Evolutionary conservation across 2,113 vertebrate genomes (phyloP).

Genomic region (Ciconia boyciana): DNA sequence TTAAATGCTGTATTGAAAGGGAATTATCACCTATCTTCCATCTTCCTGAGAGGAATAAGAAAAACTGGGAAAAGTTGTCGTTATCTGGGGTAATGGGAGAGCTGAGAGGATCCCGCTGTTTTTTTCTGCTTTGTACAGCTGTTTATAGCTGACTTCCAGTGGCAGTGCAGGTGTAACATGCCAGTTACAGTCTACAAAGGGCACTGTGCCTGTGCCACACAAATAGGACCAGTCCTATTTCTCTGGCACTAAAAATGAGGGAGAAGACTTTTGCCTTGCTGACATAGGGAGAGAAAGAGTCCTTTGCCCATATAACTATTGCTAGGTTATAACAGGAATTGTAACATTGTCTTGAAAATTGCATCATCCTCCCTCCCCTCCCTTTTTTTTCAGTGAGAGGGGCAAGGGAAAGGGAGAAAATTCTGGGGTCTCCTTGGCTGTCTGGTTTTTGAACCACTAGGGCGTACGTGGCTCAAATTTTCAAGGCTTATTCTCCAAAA

Average conservation of each 20-base stretch:
- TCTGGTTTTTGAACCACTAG: not conserved
- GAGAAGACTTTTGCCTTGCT: not conserved
- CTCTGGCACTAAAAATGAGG: not conserved
- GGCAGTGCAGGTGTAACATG: not conserved
- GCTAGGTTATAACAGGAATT: too few relatives aligned
- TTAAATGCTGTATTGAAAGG: not conserved
- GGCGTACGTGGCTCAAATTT: not conserved
- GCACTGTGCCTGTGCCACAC: not conserved
- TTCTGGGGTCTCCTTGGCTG: not conserved
- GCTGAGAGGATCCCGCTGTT: not conserved
- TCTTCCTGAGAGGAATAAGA: not conserved
- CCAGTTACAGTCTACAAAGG: not conserved
- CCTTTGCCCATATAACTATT: not conserved
- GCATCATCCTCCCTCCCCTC: rapidly evolving
- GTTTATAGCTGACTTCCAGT: not conserved
- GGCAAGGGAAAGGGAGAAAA: not conserved
- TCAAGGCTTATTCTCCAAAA: not conserved
- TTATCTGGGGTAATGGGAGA: not conserved
- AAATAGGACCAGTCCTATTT: not conserved
- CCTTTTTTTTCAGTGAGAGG: not conserved
- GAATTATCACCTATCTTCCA: not conserved
- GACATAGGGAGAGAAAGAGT: not conserved
- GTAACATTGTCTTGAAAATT: not conserved
- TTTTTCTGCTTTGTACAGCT: not conserved
- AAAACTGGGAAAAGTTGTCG: not conserved